phyloP scores from a whole-genome alignment of 1,140 invertebrate species.

The Papilio machaon region DNA sequence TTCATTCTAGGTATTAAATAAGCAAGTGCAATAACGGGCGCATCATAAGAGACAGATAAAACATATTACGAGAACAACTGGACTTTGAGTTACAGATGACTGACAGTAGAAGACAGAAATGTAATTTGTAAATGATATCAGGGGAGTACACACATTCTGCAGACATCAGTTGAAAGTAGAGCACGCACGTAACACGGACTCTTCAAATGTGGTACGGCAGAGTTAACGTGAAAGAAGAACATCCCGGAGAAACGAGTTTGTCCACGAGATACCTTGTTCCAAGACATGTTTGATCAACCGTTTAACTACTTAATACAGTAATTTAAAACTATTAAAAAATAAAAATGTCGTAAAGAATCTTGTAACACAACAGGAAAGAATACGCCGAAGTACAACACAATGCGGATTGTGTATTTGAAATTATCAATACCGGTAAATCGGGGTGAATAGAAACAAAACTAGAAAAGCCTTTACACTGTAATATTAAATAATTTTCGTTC shows the following conservation, averaged over 20 bases:
- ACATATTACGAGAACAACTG: background rate
- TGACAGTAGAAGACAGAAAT: background rate
- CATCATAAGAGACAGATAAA: background rate
- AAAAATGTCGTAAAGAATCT: too few relatives aligned
- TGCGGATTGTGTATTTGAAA: too few relatives aligned
- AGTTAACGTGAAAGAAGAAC: background rate
- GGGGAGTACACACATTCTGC: background rate
- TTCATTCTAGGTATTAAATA: background rate
- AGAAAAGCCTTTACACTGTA: background rate
- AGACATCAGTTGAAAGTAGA: background rate
- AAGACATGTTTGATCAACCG: too few relatives aligned
- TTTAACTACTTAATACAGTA: background rate
- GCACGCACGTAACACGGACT: background rate
- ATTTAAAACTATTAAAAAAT: too few relatives aligned
- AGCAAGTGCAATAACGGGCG: background rate
- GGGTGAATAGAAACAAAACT: too few relatives aligned
- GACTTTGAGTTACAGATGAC: background rate
- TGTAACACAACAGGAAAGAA: too few relatives aligned
- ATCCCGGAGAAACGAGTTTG: conserved; percentile 1
- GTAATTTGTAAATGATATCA: background rate
- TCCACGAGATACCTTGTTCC: background rate
- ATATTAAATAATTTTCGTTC: background rate
- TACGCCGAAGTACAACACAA: too few relatives aligned
- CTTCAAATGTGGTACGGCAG: background rate
- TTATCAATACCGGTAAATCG: too few relatives aligned